Percentiles rank a stretch among this genome's conserved stretches.
Conservation (phyloP, 2,113 vertebrate species). For the Vulpes vulpes region DNA sequence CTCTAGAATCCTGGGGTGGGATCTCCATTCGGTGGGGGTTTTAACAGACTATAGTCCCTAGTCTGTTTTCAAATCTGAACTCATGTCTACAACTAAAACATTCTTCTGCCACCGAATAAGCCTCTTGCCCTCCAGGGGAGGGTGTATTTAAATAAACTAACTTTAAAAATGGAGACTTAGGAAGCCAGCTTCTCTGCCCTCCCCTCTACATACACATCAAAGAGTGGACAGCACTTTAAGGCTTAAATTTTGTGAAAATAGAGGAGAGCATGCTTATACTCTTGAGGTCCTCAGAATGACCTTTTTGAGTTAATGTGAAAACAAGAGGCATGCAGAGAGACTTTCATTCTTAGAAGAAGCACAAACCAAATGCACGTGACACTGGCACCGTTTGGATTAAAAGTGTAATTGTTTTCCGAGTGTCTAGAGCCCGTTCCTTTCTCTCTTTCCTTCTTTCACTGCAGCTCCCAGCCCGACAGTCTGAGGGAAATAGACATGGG, state of each 20-base stretch:
- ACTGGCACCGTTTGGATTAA: background rate
- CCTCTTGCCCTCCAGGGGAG: background rate
- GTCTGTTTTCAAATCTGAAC: constrained; percentile 25
- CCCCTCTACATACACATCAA: fast-evolving
- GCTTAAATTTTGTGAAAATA: constrained; percentile 1
- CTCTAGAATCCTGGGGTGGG: background rate
- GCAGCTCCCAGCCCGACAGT: constrained; percentile 9
- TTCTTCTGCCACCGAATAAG: background rate
- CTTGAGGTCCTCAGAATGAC: background rate
- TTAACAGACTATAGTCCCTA: background rate
- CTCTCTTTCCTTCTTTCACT: background rate
- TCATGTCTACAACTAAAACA: background rate
- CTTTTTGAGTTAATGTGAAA: background rate
- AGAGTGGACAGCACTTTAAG: background rate
- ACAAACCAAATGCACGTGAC: background rate
- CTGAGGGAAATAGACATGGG: constrained; percentile 37
- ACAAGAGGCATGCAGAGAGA: background rate
- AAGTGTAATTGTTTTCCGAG: constrained; percentile 42
- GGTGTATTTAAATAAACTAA: background rate
- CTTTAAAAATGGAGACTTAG: background rate
- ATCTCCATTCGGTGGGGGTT: background rate
- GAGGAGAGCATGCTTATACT: background rate
- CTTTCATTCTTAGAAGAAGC: background rate
- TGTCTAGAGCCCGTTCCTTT: background rate
- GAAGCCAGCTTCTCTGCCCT: background rate